phyloP scores from a whole-genome alignment of 2,797 vertebrate genomes.

The Staurois parvus region DNA sequence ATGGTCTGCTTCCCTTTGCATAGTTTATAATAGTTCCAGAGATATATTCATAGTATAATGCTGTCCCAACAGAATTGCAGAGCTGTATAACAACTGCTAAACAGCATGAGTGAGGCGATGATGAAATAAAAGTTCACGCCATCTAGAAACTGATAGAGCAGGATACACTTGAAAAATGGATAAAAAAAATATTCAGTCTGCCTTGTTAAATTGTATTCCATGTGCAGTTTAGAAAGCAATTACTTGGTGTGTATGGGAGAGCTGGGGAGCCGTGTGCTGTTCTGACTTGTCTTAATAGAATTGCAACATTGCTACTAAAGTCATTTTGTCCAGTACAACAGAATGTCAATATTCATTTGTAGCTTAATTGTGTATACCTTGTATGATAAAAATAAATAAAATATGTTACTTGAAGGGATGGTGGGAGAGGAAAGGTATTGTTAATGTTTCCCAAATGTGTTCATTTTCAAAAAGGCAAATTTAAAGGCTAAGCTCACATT shows the following conservation, averaged over 20 bases:
- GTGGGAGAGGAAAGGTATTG: not conserved
- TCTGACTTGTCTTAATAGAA: constrained; percentile 11
- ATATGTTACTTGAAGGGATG: not conserved
- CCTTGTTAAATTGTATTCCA: constrained; percentile 30
- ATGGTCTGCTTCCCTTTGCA: no score
- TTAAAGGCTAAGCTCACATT: not conserved
- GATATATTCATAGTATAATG: no score
- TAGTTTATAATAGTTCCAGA: no score
- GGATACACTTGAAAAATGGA: constrained; percentile 9
- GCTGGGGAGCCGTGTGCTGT: constrained; percentile 1
- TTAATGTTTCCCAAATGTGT: not conserved
- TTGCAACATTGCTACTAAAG: constrained; percentile 9
- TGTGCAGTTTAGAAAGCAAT: constrained; percentile 34
- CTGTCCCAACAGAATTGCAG: not conserved
- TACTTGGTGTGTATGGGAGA: constrained; percentile 14
- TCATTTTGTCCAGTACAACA: constrained; percentile 13
- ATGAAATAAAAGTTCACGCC: not conserved
- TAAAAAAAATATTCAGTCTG: constrained; percentile 12
- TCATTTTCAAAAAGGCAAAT: not conserved
- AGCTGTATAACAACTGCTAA: not conserved
- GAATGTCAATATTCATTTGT: constrained; percentile 36
- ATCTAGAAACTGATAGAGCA: constrained; percentile 1
- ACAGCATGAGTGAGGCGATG: not conserved
- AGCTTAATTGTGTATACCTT: constrained; percentile 30
- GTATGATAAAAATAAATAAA: constrained; percentile 24